A percentile compares a stretch with the other conserved stretches of the same genome.
Conservation (phyloP, 2,797 vertebrate genomes). For the Brachymystax lenok region DNA sequence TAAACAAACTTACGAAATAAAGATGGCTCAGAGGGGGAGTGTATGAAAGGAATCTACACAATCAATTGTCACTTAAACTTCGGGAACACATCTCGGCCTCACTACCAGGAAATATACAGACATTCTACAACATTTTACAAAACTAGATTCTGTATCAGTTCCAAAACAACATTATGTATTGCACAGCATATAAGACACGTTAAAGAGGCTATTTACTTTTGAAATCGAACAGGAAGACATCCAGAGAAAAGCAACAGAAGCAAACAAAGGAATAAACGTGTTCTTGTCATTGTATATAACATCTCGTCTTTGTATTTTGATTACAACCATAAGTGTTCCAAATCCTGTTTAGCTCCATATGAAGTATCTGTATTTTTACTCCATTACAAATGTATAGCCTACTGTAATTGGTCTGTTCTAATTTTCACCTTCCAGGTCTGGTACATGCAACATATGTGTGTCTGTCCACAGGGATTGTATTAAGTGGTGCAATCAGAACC, state of each 20-base stretch:
- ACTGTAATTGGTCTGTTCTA: not conserved
- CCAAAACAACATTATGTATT: not conserved
- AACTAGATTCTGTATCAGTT: slow-evolving; percentile 20
- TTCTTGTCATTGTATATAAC: not conserved
- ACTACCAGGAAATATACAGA: slow-evolving; percentile 35
- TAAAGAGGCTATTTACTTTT: not conserved
- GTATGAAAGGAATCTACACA: slow-evolving; percentile 66
- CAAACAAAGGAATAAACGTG: not conserved
- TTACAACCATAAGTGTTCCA: not conserved
- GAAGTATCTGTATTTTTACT: not conserved
- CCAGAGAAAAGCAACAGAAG: not conserved
- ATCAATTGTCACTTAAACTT: slow-evolving; percentile 69
- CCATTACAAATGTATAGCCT: not conserved
- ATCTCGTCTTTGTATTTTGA: too few species aligned
- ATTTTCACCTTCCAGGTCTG: slow-evolving; percentile 22
- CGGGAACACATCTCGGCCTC: slow-evolving; percentile 60
- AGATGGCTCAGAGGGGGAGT: slow-evolving; percentile 61
- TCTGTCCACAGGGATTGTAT: not conserved
- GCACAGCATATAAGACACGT: not conserved
- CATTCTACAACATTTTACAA: not conserved
- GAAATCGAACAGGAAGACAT: not conserved
- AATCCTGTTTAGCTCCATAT: not conserved
- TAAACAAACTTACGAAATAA: slow-evolving; percentile 71
- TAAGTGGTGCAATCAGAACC: slow-evolving; percentile 4
- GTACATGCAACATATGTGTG: slow-evolving; percentile 12